Evolutionary conservation across 2,888 invertebrate genomes (phyloP), one percentile per base, ranked within the genome.

Genomic region (Cabera pusaria): DNA sequence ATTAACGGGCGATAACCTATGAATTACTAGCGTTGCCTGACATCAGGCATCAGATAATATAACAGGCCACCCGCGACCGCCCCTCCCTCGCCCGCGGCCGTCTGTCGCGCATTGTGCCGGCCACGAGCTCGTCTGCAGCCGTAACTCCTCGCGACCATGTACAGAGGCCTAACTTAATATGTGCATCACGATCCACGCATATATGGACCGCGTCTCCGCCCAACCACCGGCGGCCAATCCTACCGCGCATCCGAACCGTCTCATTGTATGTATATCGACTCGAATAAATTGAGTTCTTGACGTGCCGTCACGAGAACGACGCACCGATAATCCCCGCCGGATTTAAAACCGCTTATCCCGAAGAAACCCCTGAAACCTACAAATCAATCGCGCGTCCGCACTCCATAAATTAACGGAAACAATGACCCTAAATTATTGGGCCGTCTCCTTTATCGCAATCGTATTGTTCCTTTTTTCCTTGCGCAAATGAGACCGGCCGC

Each of bases 341-440:
- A 34, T 39, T 36, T 27, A 35, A 32, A 32, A 28, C 25, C 31
- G 39, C 31, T 42, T 42, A 41, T 28, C 64, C 64, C 64, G 59
- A 66, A 66, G 71, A 71, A 70, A 67, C 73, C 76, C 70, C 62
- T 68, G 52, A 68, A 79, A 75, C 80, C 84, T 80, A 85, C 85
- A 84, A 85, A 86, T 87, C 87, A 87, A 85, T 86, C 86, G 80
- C 62, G 61, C 72, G 58, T 72, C 76, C 83, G 77, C 85, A 86
- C 85, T 82, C 86, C 82, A 86, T 87, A 87, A 87, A 88, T 88
- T 87, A 86, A 81, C 74, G 69, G 81, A 78, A 86, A 85, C 86
- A 85, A 86, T 86, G 87, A 86, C 86, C 84, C 83, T 86, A 86
- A 86, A 85, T 86, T 86, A 83, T 87, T 78, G 80, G 77, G 66